Percentiles rank a stretch among this genome's conserved stretches.
These are phyloP conservation scores for Ctenicera cuprea DNA, from an alignment of 2,888 invertebrate genomes.

Conservation along the genomic window DNA sequence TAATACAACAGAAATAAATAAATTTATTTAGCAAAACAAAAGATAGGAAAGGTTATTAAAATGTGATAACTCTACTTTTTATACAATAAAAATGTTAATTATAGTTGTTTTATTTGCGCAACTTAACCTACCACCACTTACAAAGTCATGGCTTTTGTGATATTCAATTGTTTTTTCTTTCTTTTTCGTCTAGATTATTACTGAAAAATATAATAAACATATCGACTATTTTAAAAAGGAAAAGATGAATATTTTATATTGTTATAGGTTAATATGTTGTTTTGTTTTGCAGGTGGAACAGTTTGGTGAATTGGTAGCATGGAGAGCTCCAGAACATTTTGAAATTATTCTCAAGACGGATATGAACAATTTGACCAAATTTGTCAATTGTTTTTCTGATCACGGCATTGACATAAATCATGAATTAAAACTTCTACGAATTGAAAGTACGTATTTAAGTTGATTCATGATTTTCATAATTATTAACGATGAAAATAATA, in stretches of 20 bases:
- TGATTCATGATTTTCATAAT: neutral
- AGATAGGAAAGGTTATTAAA: constrained; percentile 22
- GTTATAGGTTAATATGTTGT: too few relatives aligned
- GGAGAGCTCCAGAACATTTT: constrained; percentile 85
- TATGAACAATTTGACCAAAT: constrained; percentile 82
- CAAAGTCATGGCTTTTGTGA: too few relatives aligned
- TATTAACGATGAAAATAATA: too few relatives aligned
- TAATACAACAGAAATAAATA: too few relatives aligned
- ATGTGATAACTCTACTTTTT: constrained; percentile 17
- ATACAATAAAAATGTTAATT: too few relatives aligned
- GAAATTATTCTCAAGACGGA: constrained; percentile 86
- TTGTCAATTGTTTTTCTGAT: constrained; percentile 83
- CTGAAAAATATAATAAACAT: too few relatives aligned
- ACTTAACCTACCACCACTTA: too few relatives aligned
- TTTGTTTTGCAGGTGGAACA: constrained; percentile 80
- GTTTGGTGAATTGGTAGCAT: constrained; percentile 86
- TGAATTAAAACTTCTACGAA: constrained; percentile 82
- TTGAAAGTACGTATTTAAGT: constrained; percentile 82
- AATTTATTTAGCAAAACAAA: constrained; percentile 1
- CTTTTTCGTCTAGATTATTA: too few relatives aligned
- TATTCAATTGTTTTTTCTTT: too few relatives aligned
- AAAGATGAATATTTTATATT: too few relatives aligned
- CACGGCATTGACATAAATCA: constrained; percentile 85
- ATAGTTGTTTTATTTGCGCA: too few relatives aligned
- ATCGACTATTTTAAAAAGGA: too few relatives aligned